phyloP scores from a whole-genome alignment of 30 jellyfish, hydroid and myxozoan species.

The Rhopilema esculentum region DNA sequence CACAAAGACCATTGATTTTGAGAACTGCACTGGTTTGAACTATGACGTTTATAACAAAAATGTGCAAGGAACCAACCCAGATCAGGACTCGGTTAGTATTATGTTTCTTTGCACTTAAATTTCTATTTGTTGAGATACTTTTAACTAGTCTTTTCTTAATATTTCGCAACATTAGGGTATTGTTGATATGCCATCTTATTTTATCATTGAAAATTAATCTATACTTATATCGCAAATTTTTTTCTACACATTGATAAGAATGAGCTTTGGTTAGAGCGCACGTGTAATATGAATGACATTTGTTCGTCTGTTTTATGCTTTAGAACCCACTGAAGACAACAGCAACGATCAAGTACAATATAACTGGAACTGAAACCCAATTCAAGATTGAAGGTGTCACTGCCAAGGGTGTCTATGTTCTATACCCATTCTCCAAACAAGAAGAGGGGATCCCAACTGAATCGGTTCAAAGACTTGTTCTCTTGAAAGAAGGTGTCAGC shows the following conservation, averaged over 20 bases:
- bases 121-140: too few relatives aligned
- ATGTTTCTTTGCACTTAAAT: too few relatives aligned
- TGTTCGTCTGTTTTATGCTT: neutral
- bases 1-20: slow-evolving; percentile 67
- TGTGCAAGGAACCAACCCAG: slow-evolving; percentile 58
- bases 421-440: slow-evolving; percentile 61
- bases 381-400: slow-evolving; percentile 68
- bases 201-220: too few relatives aligned
- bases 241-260: too few relatives aligned
- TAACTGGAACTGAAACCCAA: slow-evolving; percentile 59
- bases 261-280: too few relatives aligned
- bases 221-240: too few relatives aligned
- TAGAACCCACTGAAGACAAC: slow-evolving; percentile 72
- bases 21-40: slow-evolving; percentile 45
- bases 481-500: slow-evolving; percentile 67
- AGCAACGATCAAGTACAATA: slow-evolving; percentile 65
- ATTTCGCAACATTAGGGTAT: neutral
- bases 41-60: slow-evolving; percentile 53
- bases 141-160: too few relatives aligned
- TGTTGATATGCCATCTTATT: neutral
- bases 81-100: slow-evolving; percentile 43
- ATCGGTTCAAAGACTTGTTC: slow-evolving; percentile 52
- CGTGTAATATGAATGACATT: too few relatives aligned
- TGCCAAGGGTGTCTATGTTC: slow-evolving; percentile 64
- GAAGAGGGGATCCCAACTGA: slow-evolving; percentile 60